Evolutionary conservation across 2,888 invertebrate species (phyloP).

Genomic region (Entomobrya proxima): DNA sequence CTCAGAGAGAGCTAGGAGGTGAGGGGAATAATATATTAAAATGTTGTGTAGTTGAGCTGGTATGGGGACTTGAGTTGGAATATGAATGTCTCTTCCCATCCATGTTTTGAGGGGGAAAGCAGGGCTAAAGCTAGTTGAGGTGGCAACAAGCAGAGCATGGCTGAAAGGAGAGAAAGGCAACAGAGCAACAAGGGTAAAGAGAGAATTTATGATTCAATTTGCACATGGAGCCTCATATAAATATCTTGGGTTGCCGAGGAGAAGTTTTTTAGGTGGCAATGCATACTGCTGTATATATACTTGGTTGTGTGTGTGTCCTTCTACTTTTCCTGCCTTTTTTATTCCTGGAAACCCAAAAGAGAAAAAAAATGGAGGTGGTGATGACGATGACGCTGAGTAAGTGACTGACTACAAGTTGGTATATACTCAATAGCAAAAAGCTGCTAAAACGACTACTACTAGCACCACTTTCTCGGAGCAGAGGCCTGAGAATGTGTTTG

Average conservation of each 20-base stretch:
- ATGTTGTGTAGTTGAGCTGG: no score
- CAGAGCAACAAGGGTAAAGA: constrained; percentile 66
- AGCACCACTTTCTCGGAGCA: background rate
- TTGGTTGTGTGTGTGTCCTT: background rate
- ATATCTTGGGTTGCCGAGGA: constrained; percentile 10
- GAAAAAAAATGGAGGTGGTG: background rate
- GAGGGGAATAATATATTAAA: background rate
- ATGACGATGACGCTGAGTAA: constrained; percentile 42
- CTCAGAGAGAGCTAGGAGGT: no score
- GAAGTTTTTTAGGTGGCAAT: background rate
- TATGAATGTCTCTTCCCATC: background rate
- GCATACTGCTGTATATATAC: background rate
- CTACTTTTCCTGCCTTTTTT: background rate
- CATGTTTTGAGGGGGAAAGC: background rate
- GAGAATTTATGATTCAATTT: constrained; percentile 76
- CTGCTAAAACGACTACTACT: background rate
- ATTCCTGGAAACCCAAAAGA: constrained; percentile 1
- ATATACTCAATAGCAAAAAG: background rate
- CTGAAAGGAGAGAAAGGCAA: constrained; percentile 37
- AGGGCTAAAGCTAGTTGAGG: background rate
- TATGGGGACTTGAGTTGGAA: no score
- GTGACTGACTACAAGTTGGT: constrained; percentile 14
- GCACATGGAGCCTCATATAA: constrained; percentile 73
- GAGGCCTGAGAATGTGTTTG: background rate
- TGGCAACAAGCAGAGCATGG: constrained; percentile 37